These are phyloP conservation scores for Siniperca knerii DNA, from an alignment of 2,113 vertebrate genomes.

Conservation along the genomic window DNA sequence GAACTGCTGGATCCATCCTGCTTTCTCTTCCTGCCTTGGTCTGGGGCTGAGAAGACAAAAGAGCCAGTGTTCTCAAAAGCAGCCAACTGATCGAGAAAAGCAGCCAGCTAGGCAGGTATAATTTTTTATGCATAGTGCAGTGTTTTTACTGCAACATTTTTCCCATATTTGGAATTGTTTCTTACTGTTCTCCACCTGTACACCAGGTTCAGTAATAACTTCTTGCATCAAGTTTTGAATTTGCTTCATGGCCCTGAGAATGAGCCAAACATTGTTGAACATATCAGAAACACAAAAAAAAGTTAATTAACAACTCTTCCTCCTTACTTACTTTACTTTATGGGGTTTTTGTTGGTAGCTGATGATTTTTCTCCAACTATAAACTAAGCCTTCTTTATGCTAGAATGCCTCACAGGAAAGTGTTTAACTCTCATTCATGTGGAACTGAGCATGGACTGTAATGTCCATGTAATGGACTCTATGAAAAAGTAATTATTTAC, in stretches of 20 bases:
- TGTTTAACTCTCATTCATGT: not conserved
- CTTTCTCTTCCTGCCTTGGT: conserved; percentile 85
- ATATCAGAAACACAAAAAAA: not conserved
- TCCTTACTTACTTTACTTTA: not conserved
- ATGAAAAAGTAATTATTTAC: conserved; percentile 21
- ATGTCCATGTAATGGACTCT: not conserved
- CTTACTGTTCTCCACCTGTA: not conserved
- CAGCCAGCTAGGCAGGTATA: not conserved
- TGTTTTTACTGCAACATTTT: not conserved
- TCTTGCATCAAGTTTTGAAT: not conserved
- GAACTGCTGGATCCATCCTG: conserved; percentile 74
- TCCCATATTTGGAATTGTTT: not conserved
- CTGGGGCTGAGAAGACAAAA: conserved; percentile 62
- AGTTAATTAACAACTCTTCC: not conserved
- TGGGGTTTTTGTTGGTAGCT: not conserved
- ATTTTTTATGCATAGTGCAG: no score
- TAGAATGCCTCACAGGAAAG: not conserved
- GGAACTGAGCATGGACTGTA: not conserved
- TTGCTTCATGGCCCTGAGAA: not conserved
- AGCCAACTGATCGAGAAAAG: not conserved
- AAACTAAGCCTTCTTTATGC: not conserved
- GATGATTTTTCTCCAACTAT: not conserved
- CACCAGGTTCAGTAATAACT: not conserved
- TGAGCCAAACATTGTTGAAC: not conserved
- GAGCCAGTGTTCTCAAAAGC: not conserved